A percentile compares a stretch with the other conserved stretches of the same genome.
Conservation (phyloP, 1,140 invertebrate genomes). For the Cephus cinctus region DNA sequence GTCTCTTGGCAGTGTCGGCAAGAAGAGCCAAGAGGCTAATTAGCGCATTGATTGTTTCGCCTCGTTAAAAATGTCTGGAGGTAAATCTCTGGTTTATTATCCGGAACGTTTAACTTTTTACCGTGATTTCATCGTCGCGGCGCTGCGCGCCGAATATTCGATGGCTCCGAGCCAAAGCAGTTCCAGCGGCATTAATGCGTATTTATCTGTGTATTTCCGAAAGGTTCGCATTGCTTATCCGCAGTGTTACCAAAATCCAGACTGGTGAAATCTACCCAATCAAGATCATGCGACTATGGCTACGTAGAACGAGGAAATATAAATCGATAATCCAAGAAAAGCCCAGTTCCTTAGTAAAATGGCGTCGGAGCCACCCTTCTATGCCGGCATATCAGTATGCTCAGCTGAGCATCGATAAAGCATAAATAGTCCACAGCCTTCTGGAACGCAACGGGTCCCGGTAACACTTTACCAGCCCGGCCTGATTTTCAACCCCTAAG, state of each 20-base stretch:
- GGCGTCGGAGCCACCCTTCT: constrained; percentile 4
- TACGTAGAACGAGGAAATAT: too few species aligned
- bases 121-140: too few species aligned
- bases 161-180: not conserved
- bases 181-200: constrained; percentile 38
- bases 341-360: not conserved
- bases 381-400: constrained; percentile 7
- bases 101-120: constrained; percentile 50
- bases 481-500: not conserved
- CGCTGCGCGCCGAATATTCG: constrained; percentile 25
- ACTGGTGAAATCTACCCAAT: too few species aligned
- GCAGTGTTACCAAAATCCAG: too few species aligned
- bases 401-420: constrained; percentile 12
- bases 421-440: constrained; percentile 10
- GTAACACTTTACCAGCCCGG: not conserved
- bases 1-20: too few species aligned
- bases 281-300: too few species aligned
- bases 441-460: not conserved
- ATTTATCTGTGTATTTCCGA: constrained; percentile 41
- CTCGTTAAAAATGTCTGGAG: constrained; percentile 37
- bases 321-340: not conserved
- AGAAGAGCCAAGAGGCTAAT: constrained; percentile 25
- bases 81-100: constrained; percentile 49
- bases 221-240: too few species aligned
- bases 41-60: constrained; percentile 37